Base-by-base conservation (phyloP, 2,113 vertebrate species). In the Rhagologus leucostigma region DNA sequence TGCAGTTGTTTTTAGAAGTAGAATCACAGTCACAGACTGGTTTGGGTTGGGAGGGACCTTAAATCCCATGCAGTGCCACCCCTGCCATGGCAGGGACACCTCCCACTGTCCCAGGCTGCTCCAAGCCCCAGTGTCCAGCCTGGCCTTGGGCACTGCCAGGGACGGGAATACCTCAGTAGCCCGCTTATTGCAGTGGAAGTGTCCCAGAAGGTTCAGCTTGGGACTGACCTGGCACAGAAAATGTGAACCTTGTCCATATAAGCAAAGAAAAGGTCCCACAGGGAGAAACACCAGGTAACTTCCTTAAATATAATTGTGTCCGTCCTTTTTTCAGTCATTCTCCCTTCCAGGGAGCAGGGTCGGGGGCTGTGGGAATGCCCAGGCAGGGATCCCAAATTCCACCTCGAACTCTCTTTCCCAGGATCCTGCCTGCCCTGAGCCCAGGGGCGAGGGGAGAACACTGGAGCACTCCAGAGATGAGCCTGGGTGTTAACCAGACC, bases 21-120 rank as follows among this genome's bases (percentile, higher is more conserved):
- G 57, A 39, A 84, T 64, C 22, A 11, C 63, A 81, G n/a, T 24
- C 30, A 7, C 11, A 39, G 57, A 18, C 2, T 55, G 57, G 11
- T 47, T 64, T 47, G 82, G 59, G 41, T 19, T 18, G 41, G 41
- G 41, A 81, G 10, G 49, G 41, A 0, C 22, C 33, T 53, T 1
- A 27, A 55, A 84, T 3, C 17, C 49, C 39, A 4, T 0, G 27
- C 56, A 32, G 4, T 2, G 1, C 26, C 80, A 35, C 1, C 79
- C 19, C 37, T 24, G 56, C 37, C 46, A 6, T 21, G 49, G 49
- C 80, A 71, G 49, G 59, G 50, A 65, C 82, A 49, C 24, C 16
- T 85, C 10, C 69, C n/a, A 19, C n/a, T 64, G 33, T 23, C 29
- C 82, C 49, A 63, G 57, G 57, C 2, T 83, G 32, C 19, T 16